Evolutionary conservation across 2,888 invertebrate species (phyloP).

Genomic region (Blomia tropicalis): DNA sequence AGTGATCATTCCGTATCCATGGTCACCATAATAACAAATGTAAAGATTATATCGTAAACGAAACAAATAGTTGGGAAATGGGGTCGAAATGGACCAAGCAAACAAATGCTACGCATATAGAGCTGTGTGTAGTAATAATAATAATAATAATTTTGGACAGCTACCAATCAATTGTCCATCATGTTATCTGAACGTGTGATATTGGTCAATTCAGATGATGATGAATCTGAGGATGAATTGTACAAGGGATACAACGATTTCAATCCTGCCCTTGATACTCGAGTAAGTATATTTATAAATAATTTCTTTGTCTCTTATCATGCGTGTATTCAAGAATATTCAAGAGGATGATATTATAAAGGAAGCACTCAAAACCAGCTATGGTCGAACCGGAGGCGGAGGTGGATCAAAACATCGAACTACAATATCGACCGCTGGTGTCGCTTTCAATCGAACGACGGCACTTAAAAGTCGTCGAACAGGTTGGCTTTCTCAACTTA

Average conservation of each 20-base stretch:
- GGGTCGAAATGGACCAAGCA: too few species aligned
- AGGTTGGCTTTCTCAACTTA: background rate
- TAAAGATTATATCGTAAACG: too few species aligned
- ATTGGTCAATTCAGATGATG: slow-evolving; percentile 18
- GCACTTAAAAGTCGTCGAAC: slow-evolving; percentile 7
- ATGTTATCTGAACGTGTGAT: slow-evolving; percentile 20
- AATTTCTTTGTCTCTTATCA: background rate
- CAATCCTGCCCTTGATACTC: slow-evolving; percentile 47
- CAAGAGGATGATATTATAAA: slow-evolving; percentile 57
- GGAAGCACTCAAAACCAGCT: slow-evolving; percentile 53
- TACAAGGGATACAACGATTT: slow-evolving; percentile 54
- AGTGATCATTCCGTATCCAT: too few species aligned
- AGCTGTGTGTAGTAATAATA: too few species aligned
- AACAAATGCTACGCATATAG: too few species aligned
- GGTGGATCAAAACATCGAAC: slow-evolving; percentile 23
- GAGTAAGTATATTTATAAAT: slow-evolving; percentile 24
- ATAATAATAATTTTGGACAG: too few species aligned
- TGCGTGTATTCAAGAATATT: slow-evolving; percentile 42
- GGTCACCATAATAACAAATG: too few species aligned
- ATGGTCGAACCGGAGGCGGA: slow-evolving; percentile 42
- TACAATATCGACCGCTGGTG: slow-evolving; percentile 30
- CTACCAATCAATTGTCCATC: too few species aligned
- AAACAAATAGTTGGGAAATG: too few species aligned
- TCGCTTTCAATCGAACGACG: background rate
- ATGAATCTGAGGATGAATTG: slow-evolving; percentile 44